Base-by-base conservation (phyloP, 2,113 vertebrate genomes). In the Dissostichus mawsoni region DNA sequence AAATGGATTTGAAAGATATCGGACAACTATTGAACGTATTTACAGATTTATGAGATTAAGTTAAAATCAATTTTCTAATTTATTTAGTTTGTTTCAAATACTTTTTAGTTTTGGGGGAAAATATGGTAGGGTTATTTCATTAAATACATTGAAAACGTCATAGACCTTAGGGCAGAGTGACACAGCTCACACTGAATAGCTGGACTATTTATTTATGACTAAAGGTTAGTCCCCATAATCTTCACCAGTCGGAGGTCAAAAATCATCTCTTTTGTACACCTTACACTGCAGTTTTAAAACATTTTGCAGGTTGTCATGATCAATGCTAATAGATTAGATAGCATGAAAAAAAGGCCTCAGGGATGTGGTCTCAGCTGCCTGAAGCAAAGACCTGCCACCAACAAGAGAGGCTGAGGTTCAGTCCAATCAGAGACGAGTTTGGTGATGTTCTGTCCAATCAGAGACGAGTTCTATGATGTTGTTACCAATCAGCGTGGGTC, bases 401-500 rank as follows among this genome's bases (percentile, higher is more conserved):
- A 92, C 92, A 85, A 75, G 58, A 80, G 47, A 53, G 55, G 17
- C 4, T 51, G 23, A 11, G 4, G n/a, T 45, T 44, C 45, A 9
- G 48, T 63, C 92, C 91, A 95, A 95, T 93, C 59, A 84, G 44
- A 79, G 56, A 10, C 9, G 11, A 18, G 17, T 47, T 77, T 13
- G 16, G 14, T 3, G 33, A 3, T 0, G 8, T 23, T 2, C 16
- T 16, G 74, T 47, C 95, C 94, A 95, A 95, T 93, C 69, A 84
- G 44, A 80, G 56, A 5, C 9, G 11, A 23, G n/a, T 44, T 78
- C 11, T n/a, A 17, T 3, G 25, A 1, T 0, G 6, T 20, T 3
- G 16, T 18, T 74, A 25, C 95, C 94, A 96, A 96, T 93, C 91
- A 91, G 69, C 80, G 33, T 25, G 11, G 57, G 29, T 0, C 53